A percentile compares a stretch with the other conserved stretches of the same genome.
phyloP scores from a whole-genome alignment of 2,888 invertebrate species.

The Oscheius myriophilus region DNA sequence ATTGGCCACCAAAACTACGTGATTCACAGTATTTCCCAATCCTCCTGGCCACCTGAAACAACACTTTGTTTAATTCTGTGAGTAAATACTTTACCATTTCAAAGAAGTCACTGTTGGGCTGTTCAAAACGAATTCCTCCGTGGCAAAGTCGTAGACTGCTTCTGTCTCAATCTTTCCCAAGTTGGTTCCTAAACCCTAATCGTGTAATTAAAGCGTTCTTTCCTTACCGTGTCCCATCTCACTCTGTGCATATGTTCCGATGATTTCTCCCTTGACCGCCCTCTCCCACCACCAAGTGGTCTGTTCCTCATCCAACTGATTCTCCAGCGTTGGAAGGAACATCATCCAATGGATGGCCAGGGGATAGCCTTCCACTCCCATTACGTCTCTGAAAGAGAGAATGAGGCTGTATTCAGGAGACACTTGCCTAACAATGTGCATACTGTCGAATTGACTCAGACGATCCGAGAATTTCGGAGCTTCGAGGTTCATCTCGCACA shows the following conservation, averaged over 20 bases:
- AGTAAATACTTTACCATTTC: constrained; percentile 55
- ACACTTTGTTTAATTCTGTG: constrained; percentile 4
- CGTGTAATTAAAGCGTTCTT: too few species aligned
- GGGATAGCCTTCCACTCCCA: constrained; percentile 71
- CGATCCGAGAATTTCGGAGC: neutral
- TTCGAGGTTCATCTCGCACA: neutral
- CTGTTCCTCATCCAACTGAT: constrained; percentile 28
- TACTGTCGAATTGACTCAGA: neutral
- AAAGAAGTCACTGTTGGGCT: constrained; percentile 86
- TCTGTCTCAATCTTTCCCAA: constrained; percentile 90
- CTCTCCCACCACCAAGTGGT: constrained; percentile 77
- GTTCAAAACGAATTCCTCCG: constrained; percentile 86
- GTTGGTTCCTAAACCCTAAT: constrained; percentile 76
- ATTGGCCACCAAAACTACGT: constrained; percentile 90
- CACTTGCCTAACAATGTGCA: neutral
- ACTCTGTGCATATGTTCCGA: constrained; percentile 95
- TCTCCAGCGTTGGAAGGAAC: constrained; percentile 89
- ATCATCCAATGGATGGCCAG: constrained; percentile 85
- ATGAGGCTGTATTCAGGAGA: neutral
- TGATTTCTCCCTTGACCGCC: constrained; percentile 83
- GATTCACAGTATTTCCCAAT: constrained; percentile 90
- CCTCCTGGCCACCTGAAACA: constrained; percentile 21
- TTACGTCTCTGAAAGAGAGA: constrained; percentile 10
- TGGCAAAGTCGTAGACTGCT: constrained; percentile 85
- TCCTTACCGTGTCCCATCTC: constrained; percentile 86